These are phyloP conservation scores for Eristalinus aeneus DNA, from an alignment of 2,888 invertebrate species.

Conservation along the genomic window DNA sequence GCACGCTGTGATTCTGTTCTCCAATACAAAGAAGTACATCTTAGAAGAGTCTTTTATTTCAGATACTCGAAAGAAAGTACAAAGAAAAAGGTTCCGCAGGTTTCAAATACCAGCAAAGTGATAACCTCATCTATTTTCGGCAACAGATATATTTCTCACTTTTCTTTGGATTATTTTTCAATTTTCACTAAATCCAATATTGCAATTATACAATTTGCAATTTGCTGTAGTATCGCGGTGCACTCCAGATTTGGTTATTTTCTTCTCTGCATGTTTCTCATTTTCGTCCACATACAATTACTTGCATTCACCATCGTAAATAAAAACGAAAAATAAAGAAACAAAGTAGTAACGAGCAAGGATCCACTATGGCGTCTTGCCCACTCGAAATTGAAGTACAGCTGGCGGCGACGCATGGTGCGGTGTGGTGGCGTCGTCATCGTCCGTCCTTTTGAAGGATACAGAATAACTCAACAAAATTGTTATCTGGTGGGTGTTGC, in stretches of 20 bases:
- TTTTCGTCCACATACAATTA: background rate
- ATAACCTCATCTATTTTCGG: too few species aligned
- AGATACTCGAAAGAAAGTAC: too few species aligned
- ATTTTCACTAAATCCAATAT: background rate
- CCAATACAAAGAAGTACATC: too few species aligned
- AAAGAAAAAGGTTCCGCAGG: too few species aligned
- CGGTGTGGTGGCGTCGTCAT: background rate
- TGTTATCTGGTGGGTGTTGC: conserved; percentile 30
- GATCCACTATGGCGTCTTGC: background rate
- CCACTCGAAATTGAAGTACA: background rate
- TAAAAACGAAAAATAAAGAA: background rate
- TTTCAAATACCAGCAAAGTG: too few species aligned
- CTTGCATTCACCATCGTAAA: background rate
- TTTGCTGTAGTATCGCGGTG: background rate
- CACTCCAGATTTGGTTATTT: background rate
- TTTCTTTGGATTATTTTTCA: background rate
- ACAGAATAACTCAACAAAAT: conserved; percentile 41
- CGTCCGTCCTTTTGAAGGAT: conserved; percentile 25
- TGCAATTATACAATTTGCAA: background rate
- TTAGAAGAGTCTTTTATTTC: too few species aligned
- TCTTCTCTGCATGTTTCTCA: background rate
- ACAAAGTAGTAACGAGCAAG: background rate
- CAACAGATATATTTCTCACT: too few species aligned
- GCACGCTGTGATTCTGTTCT: too few species aligned
- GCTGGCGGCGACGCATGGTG: background rate